Evolutionary conservation across 2,888 invertebrate genomes (phyloP), one percentile per base, ranked within the genome.

Genomic region (Meghimatium bilineatum): DNA sequence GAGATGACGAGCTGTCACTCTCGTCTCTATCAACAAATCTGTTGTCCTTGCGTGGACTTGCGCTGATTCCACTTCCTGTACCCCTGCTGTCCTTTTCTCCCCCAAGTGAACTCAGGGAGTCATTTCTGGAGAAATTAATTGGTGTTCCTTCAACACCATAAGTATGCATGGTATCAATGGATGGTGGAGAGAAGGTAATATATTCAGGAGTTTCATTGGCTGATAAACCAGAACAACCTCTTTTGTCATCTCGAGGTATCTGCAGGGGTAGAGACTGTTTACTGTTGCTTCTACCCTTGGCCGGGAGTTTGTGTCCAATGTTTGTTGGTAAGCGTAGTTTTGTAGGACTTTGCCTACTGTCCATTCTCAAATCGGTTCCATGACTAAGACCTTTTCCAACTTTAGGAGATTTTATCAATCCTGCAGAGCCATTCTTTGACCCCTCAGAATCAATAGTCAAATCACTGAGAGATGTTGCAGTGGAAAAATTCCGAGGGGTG

Each of bases 391-490:
- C 49, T 49, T 69, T 56, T 36, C 52, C 34, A 74, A 23, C n/a
- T 56, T 38, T 66, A 32, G 34, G 77, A 44, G 26, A 5, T 23
- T 8, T 67, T 0, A 44, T 34, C 10, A 44, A n/a, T 17, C n/a
- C 44, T 32, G 49, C 34, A 6, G 60, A 76, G 36, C 32, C 67
- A 49, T 17, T n/a, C 38, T 56, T 56, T 71, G 20, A 67, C 14
- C 72, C 86, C 38, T 89, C 89, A 5, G 89, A 88, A 69, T 90
- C 89, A 20, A 88, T 85, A 81, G 97, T 97, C 85, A 98, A 95
- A 89, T 97, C 97, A 93, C 97, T 97, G 77, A 98, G 95, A 92
- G 97, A 97, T 66, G 97, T 97, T 17, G 0, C 97, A 97, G 94
- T 97, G 97, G 92, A 96, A 23, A 17, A 17, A 17, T 56, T 96